Evolutionary conservation across 2,888 invertebrate species (phyloP).

Genomic region (Drosophila maculinotata): DNA sequence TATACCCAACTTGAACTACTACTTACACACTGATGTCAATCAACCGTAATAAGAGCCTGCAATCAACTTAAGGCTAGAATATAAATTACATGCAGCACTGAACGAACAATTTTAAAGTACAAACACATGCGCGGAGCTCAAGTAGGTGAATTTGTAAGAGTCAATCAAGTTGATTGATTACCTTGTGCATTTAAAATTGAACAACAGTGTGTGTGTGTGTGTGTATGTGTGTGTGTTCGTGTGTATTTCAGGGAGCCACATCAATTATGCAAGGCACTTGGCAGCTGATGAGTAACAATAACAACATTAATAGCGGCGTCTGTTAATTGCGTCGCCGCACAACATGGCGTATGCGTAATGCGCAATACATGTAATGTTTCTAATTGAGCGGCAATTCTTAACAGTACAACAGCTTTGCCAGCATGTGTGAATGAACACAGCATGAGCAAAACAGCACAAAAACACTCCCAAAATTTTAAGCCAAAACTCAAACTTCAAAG

Average conservation of each 20-base stretch:
- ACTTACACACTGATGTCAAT: constrained; percentile 22
- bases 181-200: constrained; percentile 28
- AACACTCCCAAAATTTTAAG: not conserved
- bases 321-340: constrained; percentile 44
- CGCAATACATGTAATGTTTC: constrained; percentile 24
- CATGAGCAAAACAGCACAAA: constrained; percentile 1
- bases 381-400: constrained; percentile 22
- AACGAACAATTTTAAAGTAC: constrained; percentile 8
- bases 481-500: not conserved
- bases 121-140: constrained; percentile 8
- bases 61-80: constrained; percentile 10
- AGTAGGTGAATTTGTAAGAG: constrained; percentile 40
- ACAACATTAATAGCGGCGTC: constrained; percentile 2
- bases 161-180: constrained; percentile 69
- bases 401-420: not conserved
- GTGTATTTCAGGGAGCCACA: constrained; percentile 20
- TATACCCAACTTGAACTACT: constrained; percentile 17
- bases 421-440: constrained; percentile 12
- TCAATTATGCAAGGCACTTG: constrained; percentile 58
- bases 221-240: not conserved
- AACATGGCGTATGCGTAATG: constrained; percentile 51
- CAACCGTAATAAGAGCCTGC: constrained; percentile 1
- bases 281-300: constrained; percentile 18
- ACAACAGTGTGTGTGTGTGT: not conserved
- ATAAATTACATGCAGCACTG: constrained; percentile 36